A percentile compares a stretch with the other conserved stretches of the same genome.
These are phyloP conservation scores for Anguilla obscura DNA, from an alignment of 2,797 vertebrate species.

Conservation along the genomic window DNA sequence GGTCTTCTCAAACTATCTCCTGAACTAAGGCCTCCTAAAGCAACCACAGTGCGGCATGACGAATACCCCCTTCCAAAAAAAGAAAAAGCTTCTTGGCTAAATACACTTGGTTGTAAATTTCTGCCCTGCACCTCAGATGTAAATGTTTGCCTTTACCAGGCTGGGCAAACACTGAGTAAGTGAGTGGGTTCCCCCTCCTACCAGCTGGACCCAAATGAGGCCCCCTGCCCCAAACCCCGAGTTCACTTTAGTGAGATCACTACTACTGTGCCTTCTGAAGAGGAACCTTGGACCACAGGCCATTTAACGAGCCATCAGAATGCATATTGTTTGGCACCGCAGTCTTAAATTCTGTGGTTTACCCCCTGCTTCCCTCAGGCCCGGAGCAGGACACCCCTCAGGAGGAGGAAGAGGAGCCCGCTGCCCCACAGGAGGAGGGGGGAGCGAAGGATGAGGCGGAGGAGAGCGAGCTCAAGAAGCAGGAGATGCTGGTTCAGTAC, in stretches of 20 bases:
- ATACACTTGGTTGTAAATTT: no score
- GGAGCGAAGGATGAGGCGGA: slow-evolving; percentile 47
- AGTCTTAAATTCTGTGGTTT: background rate
- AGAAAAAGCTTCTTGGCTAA: no score
- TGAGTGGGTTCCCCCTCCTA: background rate
- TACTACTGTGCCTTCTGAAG: background rate
- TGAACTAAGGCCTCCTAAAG: no score
- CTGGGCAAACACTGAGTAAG: background rate
- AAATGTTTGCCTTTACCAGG: background rate
- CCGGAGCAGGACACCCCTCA: slow-evolving; percentile 65
- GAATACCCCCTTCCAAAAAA: no score
- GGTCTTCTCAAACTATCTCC: no score
- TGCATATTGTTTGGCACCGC: background rate
- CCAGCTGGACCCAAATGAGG: no score
- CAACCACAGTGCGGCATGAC: no score
- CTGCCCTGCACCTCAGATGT: no score
- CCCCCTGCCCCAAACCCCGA: background rate
- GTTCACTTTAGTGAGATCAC: background rate
- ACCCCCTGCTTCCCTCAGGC: slow-evolving; percentile 52
- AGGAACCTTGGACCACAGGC: background rate
- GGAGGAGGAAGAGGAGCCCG: slow-evolving; percentile 55
- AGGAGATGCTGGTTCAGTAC: slow-evolving; percentile 95
- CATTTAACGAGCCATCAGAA: background rate
- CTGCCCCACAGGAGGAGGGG: slow-evolving; percentile 58
- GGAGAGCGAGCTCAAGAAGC: slow-evolving; percentile 80